Percentiles rank a stretch among this genome's conserved stretches.
Conservation (phyloP, 1,140 invertebrate genomes). For the Camponotus pennsylvanicus region DNA sequence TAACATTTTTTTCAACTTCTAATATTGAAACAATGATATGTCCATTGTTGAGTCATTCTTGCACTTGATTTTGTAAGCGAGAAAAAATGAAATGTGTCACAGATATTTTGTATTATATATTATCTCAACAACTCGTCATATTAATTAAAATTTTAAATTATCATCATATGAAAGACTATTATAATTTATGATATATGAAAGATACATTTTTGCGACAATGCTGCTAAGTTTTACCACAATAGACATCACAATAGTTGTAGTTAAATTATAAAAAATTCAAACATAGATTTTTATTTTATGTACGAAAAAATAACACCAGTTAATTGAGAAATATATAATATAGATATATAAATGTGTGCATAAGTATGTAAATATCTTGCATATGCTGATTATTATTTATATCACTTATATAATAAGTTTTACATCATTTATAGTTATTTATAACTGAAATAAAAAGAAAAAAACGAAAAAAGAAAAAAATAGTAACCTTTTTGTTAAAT, state of each 20-base stretch:
- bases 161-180: neutral
- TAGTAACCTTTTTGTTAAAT: neutral
- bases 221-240: neutral
- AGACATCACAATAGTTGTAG: neutral
- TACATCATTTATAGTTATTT: constrained; percentile 40
- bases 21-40: neutral
- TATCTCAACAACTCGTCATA: neutral
- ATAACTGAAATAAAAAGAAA: constrained; percentile 1
- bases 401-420: neutral
- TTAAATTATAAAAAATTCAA: neutral
- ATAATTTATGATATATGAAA: neutral
- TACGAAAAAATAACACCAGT: neutral
- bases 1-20: neutral
- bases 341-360: constrained; percentile 28
- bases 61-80: neutral
- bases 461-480: no score
- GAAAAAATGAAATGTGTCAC: neutral
- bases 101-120: neutral
- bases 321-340: constrained; percentile 4
- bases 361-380: constrained; percentile 44
- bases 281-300: neutral
- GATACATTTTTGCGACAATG: neutral
- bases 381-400: constrained; percentile 38
- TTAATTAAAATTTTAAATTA: neutral
- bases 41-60: neutral